Evolutionary conservation across 2,888 invertebrate species (phyloP).

Genomic region (Penaeus monodon): DNA sequence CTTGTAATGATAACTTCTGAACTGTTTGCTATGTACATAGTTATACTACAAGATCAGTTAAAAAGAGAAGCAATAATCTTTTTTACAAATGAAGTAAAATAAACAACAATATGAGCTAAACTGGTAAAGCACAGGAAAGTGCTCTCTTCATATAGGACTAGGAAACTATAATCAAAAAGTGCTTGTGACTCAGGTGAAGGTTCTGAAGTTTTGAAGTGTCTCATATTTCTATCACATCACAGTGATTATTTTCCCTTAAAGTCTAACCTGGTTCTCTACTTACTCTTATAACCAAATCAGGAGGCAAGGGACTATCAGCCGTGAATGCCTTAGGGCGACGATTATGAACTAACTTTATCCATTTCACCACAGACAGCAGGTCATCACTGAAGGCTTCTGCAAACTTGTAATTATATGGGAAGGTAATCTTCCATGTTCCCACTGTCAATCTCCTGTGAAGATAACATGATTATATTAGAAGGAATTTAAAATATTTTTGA

Average conservation of each 20-base stretch:
- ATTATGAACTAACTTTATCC: slow-evolving; percentile 80
- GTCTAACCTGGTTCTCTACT: slow-evolving; percentile 66
- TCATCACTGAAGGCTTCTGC: slow-evolving; percentile 90
- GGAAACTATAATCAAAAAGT: slow-evolving; percentile 2
- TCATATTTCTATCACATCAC: not conserved
- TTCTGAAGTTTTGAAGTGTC: not conserved
- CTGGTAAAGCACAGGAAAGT: not conserved
- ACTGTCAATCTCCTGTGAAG: slow-evolving; percentile 52
- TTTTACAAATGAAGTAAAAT: not conserved
- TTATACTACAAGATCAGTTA: no score
- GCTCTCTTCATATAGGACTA: not conserved
- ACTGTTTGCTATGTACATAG: no score
- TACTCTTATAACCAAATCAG: slow-evolving; percentile 90
- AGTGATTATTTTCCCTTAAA: not conserved
- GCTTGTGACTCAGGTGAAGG: not conserved
- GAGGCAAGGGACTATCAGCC: slow-evolving; percentile 80
- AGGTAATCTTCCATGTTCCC: slow-evolving; percentile 69
- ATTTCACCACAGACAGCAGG: slow-evolving; percentile 90
- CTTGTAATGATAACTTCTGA: no score
- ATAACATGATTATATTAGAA: not conserved
- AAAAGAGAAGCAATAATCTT: no score
- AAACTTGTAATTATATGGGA: slow-evolving; percentile 89
- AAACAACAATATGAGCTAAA: slow-evolving; percentile 30
- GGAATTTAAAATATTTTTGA: not conserved
- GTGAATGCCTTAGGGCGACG: slow-evolving; percentile 78